phyloP scores from a whole-genome alignment of 2,797 vertebrate species.

The Anguilla obscura region DNA sequence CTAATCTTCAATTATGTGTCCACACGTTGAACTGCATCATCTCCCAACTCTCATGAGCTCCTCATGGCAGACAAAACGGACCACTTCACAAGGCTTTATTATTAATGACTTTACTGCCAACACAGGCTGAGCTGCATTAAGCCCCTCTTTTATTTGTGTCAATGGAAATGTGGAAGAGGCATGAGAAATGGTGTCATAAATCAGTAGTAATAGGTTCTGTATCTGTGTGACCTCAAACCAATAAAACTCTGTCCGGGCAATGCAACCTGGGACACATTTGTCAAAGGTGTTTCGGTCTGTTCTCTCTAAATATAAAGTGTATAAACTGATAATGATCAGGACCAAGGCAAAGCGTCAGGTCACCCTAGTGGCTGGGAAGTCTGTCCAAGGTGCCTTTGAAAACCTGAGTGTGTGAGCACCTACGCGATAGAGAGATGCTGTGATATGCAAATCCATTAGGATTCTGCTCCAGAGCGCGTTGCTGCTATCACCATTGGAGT shows the following conservation, averaged over 20 bases:
- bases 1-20: background rate
- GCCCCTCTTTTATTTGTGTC: conserved; percentile 2
- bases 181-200: background rate
- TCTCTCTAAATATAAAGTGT: background rate
- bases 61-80: background rate
- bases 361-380: background rate
- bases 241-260: background rate
- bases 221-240: conserved; percentile 15
- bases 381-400: conserved; percentile 12
- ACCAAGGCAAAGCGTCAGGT: background rate
- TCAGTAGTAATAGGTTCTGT: background rate
- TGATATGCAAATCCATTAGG: conserved; percentile 33
- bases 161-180: background rate
- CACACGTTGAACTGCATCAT: background rate
- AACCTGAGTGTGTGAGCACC: background rate
- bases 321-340: background rate
- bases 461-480: background rate
- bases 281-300: background rate
- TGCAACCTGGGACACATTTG: background rate
- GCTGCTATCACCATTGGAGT: conserved; percentile 33
- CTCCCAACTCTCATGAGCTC: conserved; percentile 12
- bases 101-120: conserved; percentile 5
- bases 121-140: background rate
- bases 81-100: conserved; percentile 22
- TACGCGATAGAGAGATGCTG: conserved; percentile 18